Evolutionary conservation across 2,797 vertebrate genomes (phyloP), one percentile per base, ranked within the genome.

Genomic region (Paratrypauchen microcephalus): DNA sequence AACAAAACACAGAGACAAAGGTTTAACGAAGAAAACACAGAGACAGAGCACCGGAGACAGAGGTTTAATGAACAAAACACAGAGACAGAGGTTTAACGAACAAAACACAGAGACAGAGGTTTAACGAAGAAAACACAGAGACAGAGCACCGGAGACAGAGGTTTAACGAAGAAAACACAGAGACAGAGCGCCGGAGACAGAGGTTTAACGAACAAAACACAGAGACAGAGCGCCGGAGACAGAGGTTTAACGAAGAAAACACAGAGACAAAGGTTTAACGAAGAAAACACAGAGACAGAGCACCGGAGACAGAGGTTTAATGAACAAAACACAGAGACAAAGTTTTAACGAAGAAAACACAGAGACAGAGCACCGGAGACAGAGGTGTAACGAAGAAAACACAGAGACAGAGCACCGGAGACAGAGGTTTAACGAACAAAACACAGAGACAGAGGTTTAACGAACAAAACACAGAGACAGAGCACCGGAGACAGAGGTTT

Each of bases 311-410:
- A n/a, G n/a, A n/a, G n/a, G n/a, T n/a, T n/a, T n/a, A n/a, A n/a
- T n/a, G n/a, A n/a, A n/a, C n/a, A n/a, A n/a, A n/a, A n/a, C 32
- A 8, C 12, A 16, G 18, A 28, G 19, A 32, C 47, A 16, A 11
- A 9, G 64, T 26, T 21, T 62, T 62, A 23, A 13, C 5, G 32
- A 1, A 61, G 28, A 36, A 15, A 39, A 41, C n/a, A n/a, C n/a
- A 54, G 64, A 66, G 8, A 28, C 26, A 54, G 64, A 54, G 48
- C 64, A 66, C 54, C n/a, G n/a, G n/a, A n/a, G n/a, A n/a, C n/a
- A n/a, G n/a, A n/a, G n/a, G n/a, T n/a, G n/a, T n/a, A n/a, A n/a
- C n/a, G n/a, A n/a, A n/a, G n/a, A n/a, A n/a, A n/a, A n/a, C n/a
- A 52, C 30, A 66, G 47, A n/a, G 45, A 19, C n/a, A 65, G 64